Evolutionary conservation across 2,888 invertebrate species (phyloP), one percentile per base, ranked within the genome.

Genomic region (Erebia palarica): DNA sequence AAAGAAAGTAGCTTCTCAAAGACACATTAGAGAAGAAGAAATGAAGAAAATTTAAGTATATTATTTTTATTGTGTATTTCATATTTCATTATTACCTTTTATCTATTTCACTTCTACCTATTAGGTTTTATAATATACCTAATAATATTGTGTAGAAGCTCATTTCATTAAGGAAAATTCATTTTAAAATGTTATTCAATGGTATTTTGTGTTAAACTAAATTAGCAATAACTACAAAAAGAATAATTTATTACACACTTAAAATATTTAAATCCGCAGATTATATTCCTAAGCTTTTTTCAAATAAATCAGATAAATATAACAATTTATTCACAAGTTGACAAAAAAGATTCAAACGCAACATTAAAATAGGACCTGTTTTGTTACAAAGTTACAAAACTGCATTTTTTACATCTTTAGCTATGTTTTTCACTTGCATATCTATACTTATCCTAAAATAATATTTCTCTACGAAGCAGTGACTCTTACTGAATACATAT

Each of bases 311-410:
- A 44, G 18, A 42, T 16, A 42, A 8, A 13, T 14, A 9, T 57
- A 36, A n/a, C 49, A 51, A 67, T 58, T 49, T 27, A 67, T 59
- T 21, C 44, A n/a, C 27, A n/a, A 49, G 67, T 47, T 59, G 59
- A 49, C 49, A 49, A 59, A 47, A 58, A 58, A 67, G 14, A 55
- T 10, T 10, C n/a, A 42, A 16, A 36, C 36, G 18, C 53, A 27
- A 36, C 36, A 53, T 53, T 65, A 65, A 65, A 65, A 65, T 65
- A 65, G 7, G 36, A 36, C 65, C 65, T 55, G 65, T 65, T 65
- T 42, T 53, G n/a, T 65, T 42, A 14, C 47, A 14, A 60, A 42
- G 60, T 60, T 11, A 60, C 27, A 60, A 16, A 42, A 44, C 16
- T n/a, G 10, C 16, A 55, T 13, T 47, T 60, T 42, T 42, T 42